Percentiles rank a stretch among this genome's conserved stretches.
These are phyloP conservation scores for Hippocampus kuda DNA, from an alignment of 2,797 vertebrate genomes.

Conservation along the genomic window DNA sequence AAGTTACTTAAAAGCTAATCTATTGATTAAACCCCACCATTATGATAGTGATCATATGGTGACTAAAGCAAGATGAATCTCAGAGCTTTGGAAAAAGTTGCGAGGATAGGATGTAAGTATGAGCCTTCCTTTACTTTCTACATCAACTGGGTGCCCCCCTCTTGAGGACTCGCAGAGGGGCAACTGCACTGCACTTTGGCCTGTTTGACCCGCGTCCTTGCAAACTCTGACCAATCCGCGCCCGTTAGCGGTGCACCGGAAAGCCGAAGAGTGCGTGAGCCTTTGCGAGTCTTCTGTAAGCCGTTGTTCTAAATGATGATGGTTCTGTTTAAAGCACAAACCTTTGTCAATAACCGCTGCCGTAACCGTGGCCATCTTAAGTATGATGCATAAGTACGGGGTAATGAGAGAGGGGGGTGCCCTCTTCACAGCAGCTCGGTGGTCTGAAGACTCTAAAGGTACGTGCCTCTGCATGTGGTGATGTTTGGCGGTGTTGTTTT, in stretches of 20 bases:
- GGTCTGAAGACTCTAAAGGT: slow-evolving; percentile 95
- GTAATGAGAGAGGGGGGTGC: slow-evolving; percentile 72
- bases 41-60: slow-evolving; percentile 99
- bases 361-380: slow-evolving; percentile 73
- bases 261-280: slow-evolving; percentile 83
- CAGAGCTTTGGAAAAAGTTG: slow-evolving; percentile 99
- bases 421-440: slow-evolving; percentile 97
- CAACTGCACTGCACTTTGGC: slow-evolving; percentile 74
- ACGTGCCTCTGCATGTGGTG: slow-evolving; percentile 67
- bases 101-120: slow-evolving; percentile 99
- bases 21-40: slow-evolving; percentile 99
- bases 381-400: slow-evolving; percentile 62
- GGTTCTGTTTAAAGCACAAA: slow-evolving; percentile 55
- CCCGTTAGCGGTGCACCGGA: not conserved
- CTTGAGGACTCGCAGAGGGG: slow-evolving; percentile 97
- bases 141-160: slow-evolving; percentile 95
- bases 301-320: slow-evolving; percentile 68
- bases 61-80: slow-evolving; percentile 99
- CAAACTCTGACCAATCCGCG: not conserved
- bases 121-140: slow-evolving; percentile 96
- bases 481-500: slow-evolving; percentile 30
- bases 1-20: slow-evolving; percentile 99
- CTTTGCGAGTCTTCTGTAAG: slow-evolving; percentile 88
- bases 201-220: not conserved
- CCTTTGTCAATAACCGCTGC: slow-evolving; percentile 78